Conservation (phyloP, 2,888 invertebrate species). For the Autographa gamma region DNA sequence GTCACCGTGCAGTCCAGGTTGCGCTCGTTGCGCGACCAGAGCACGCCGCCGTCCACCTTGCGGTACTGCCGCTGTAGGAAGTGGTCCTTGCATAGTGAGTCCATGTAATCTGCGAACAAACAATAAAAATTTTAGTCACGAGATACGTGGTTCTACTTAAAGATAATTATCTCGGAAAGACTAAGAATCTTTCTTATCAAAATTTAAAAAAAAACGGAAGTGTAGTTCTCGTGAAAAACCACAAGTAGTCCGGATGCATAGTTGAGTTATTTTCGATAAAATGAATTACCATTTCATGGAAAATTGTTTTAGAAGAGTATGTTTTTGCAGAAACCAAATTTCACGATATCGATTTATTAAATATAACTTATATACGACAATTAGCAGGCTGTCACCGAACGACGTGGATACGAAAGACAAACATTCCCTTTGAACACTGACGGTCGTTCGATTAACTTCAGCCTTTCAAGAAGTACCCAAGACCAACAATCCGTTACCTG, state of each 20-base stretch:
- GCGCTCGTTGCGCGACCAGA: constrained; percentile 96
- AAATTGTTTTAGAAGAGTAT: no score
- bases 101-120: constrained; percentile 94
- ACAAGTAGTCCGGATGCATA: no score
- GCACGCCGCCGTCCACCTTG: constrained; percentile 96
- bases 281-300: no score
- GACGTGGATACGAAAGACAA: constrained; percentile 46
- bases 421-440: constrained; percentile 47
- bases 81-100: constrained; percentile 96
- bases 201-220: no score
- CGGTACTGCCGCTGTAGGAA: constrained; percentile 96
- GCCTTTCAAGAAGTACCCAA: constrained; percentile 32
- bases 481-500: constrained; percentile 16
- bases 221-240: no score
- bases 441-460: constrained; percentile 50
- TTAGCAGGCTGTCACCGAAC: constrained; percentile 29
- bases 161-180: no score
- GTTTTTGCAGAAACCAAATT: neutral
- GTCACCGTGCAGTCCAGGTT: constrained; percentile 97
- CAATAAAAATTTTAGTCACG: no score
- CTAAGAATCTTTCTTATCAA: no score
- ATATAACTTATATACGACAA: constrained; percentile 11
- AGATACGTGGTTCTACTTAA: no score
- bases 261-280: no score
- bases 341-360: neutral